Conservation (phyloP, 2,113 vertebrate species). For the Penelope pileata region DNA sequence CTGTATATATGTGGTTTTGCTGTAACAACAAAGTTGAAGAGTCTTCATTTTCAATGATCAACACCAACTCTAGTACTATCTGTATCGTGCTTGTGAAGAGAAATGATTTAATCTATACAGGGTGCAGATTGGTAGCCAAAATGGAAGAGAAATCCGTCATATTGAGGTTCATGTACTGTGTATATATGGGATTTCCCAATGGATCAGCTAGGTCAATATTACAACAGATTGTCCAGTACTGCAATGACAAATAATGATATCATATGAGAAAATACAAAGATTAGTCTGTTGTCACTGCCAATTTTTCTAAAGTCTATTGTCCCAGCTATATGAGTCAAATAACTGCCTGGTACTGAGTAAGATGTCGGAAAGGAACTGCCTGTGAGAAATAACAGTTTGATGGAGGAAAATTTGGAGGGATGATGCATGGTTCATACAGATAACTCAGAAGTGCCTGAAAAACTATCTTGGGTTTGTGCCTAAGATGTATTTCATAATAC, state of each 20-base stretch:
- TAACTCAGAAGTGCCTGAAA: background rate
- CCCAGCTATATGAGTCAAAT: background rate
- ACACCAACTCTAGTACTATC: background rate
- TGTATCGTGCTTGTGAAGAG: background rate
- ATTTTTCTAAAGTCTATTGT: background rate
- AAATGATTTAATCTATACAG: background rate
- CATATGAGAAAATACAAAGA: background rate
- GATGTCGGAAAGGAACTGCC: background rate
- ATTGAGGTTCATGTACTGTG: background rate
- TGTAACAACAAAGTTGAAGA: slow-evolving; percentile 21
- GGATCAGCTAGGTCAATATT: background rate
- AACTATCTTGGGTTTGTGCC: background rate
- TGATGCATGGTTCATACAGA: background rate
- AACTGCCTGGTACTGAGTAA: background rate
- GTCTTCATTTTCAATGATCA: background rate
- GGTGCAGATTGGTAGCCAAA: background rate
- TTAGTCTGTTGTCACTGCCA: background rate
- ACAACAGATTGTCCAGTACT: background rate
- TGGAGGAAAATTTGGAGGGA: background rate
- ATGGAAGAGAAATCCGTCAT: background rate
- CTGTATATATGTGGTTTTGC: slow-evolving; percentile 26
- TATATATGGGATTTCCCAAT: background rate
- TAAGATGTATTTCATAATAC: background rate
- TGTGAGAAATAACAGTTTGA: background rate
- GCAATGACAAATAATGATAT: background rate